phyloP scores from a whole-genome alignment of 37 sponge, comb jelly and placozoan species.

The Halichondria panicea region DNA sequence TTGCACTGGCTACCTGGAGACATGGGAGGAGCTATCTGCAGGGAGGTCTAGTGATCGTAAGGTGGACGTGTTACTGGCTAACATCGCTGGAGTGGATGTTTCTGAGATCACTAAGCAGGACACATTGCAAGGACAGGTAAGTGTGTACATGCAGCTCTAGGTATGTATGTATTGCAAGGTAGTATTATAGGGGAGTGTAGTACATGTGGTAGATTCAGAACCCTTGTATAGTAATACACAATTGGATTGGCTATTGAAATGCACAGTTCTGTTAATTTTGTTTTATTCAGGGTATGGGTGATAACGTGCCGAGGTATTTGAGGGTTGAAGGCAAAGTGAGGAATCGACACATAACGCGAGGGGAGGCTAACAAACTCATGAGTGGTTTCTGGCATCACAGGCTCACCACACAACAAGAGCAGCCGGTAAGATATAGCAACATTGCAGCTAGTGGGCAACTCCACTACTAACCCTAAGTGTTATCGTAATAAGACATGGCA shows the following conservation, averaged over 20 bases:
- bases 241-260: neutral
- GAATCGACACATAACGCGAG: slow-evolving; percentile 53
- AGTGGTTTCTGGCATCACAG: slow-evolving; percentile 81
- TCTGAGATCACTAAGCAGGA: slow-evolving; percentile 57
- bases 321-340: slow-evolving; percentile 59
- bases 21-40: slow-evolving; percentile 71
- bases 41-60: slow-evolving; percentile 80
- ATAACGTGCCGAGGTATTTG: slow-evolving; percentile 73
- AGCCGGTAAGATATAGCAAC: slow-evolving; percentile 15
- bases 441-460: neutral
- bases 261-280: neutral
- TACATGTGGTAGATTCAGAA: neutral
- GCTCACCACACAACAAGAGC: neutral
- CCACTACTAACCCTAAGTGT: too few species aligned
- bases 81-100: slow-evolving; percentile 74
- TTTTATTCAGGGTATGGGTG: slow-evolving; percentile 64
- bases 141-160: too few species aligned
- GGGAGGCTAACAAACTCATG: slow-evolving; percentile 61
- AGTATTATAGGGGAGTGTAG: neutral
- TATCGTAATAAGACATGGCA: neutral
- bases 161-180: too few species aligned
- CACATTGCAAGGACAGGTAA: slow-evolving; percentile 76
- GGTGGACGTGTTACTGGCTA: slow-evolving; percentile 85
- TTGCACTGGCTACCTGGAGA: slow-evolving; percentile 67
- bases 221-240: neutral